These are phyloP conservation scores for Salvelinus fontinalis DNA, from an alignment of 2,113 vertebrate genomes.

Conservation along the genomic window DNA sequence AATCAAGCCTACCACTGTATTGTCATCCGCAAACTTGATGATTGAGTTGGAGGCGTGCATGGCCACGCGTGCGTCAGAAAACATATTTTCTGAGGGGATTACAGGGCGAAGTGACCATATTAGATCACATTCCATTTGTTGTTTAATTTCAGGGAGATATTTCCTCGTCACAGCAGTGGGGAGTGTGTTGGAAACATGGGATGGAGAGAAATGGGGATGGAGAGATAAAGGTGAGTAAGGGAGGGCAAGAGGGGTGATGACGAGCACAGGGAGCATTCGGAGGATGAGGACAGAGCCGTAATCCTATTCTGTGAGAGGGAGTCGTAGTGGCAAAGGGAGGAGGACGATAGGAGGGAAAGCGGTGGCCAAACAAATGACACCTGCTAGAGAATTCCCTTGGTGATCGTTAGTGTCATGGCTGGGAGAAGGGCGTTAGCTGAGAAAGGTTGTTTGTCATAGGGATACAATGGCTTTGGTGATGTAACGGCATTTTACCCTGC, in stretches of 20 bases:
- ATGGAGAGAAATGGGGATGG: slow-evolving; percentile 5
- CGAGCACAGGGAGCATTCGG: slow-evolving; percentile 30
- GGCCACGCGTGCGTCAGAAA: slow-evolving; percentile 7
- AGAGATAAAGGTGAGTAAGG: not conserved
- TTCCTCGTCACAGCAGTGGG: slow-evolving; percentile 39
- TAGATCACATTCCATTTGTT: slow-evolving; percentile 60
- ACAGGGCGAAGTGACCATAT: slow-evolving; percentile 58
- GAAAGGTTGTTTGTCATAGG: slow-evolving; percentile 15
- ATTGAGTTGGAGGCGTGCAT: too few species aligned
- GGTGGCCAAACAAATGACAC: slow-evolving; percentile 29
- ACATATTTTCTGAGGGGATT: slow-evolving; percentile 45
- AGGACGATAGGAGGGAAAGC: not conserved
- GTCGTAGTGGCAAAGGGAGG: slow-evolving; percentile 23
- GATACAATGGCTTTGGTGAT: not conserved
- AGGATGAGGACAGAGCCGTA: slow-evolving; percentile 43
- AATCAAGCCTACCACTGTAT: too few species aligned
- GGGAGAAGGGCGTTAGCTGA: slow-evolving; percentile 7
- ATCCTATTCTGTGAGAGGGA: slow-evolving; percentile 49
- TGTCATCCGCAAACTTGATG: too few species aligned
- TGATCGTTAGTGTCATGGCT: slow-evolving; percentile 26
- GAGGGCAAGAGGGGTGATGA: slow-evolving; percentile 37
- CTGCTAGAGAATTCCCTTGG: slow-evolving; percentile 6
- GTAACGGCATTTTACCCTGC: not conserved
- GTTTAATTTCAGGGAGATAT: slow-evolving; percentile 55
- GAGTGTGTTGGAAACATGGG: slow-evolving; percentile 15